phyloP scores from a whole-genome alignment of 2,113 vertebrate genomes.

The Phrynocephalus versicolor region DNA sequence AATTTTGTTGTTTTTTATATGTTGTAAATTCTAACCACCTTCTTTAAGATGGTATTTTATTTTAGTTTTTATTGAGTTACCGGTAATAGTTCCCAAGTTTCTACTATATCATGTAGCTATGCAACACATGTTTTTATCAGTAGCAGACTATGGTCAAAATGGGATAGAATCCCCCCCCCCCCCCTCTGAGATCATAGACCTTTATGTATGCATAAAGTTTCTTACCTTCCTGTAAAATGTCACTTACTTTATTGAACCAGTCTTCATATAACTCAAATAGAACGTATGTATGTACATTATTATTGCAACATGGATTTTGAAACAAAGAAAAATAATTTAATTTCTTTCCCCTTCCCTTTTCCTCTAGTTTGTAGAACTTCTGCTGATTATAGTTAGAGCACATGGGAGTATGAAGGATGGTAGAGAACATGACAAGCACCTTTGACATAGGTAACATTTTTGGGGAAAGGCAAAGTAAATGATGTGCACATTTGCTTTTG shows the following conservation, averaged over 20 bases:
- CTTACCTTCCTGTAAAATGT: background rate
- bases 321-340: conserved; percentile 14
- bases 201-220: background rate
- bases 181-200: no score
- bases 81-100: background rate
- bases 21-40: no score
- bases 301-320: conserved; percentile 11
- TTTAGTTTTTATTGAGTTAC: no score
- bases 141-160: no score
- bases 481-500: conserved; percentile 15
- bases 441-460: conserved; percentile 27
- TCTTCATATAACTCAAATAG: background rate
- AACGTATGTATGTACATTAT: background rate
- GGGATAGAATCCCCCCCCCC: no score
- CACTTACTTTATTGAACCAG: conserved; percentile 15
- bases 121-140: background rate
- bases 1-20: background rate
- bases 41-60: background rate
- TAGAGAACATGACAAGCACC: conserved; percentile 14
- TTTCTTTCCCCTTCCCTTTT: conserved; percentile 26
- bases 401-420: conserved; percentile 11
- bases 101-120: background rate
- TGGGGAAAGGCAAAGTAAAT: background rate
- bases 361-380: conserved; percentile 29
- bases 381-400: conserved; percentile 29